These are phyloP conservation scores for Lampropteryx suffumata DNA, from an alignment of 2,888 invertebrate species.

Conservation along the genomic window DNA sequence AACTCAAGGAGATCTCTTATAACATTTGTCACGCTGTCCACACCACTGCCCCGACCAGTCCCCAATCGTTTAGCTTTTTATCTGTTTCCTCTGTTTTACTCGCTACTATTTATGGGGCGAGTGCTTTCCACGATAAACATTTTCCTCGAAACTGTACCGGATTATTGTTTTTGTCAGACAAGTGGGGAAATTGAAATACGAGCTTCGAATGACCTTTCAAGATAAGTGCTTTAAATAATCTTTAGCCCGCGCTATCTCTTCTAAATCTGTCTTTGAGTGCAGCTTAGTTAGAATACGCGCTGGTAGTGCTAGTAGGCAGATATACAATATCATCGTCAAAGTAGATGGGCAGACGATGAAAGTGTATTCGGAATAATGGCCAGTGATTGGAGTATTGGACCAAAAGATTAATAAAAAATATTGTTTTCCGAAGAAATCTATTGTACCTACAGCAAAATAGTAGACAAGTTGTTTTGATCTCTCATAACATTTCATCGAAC, in stretches of 20 bases:
- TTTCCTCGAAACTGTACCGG: conserved; percentile 71
- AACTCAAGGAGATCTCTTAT: conserved; percentile 20
- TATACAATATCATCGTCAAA: too few relatives aligned
- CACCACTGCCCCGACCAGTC: conserved; percentile 47
- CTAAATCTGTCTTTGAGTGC: background rate
- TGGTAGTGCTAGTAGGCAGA: too few relatives aligned
- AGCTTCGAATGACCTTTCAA: conserved; percentile 63
- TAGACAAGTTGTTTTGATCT: conserved; percentile 17
- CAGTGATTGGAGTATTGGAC: too few relatives aligned
- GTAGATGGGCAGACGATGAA: too few relatives aligned
- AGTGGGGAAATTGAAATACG: conserved; percentile 69
- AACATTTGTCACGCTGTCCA: conserved; percentile 61
- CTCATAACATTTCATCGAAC: conserved; percentile 48
- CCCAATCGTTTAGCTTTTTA: conserved; percentile 70
- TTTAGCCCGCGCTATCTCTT: background rate
- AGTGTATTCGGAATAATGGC: too few relatives aligned
- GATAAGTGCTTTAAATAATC: conserved; percentile 38
- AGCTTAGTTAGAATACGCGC: too few relatives aligned
- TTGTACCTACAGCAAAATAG: too few relatives aligned
- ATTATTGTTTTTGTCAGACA: conserved; percentile 77
- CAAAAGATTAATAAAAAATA: too few relatives aligned
- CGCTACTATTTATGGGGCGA: conserved; percentile 74
- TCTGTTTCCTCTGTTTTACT: conserved; percentile 76
- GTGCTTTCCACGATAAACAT: conserved; percentile 76
- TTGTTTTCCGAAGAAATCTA: too few relatives aligned